These are phyloP conservation scores for Strigamia crassipes DNA, from an alignment of 2,888 invertebrate genomes.

Conservation along the genomic window DNA sequence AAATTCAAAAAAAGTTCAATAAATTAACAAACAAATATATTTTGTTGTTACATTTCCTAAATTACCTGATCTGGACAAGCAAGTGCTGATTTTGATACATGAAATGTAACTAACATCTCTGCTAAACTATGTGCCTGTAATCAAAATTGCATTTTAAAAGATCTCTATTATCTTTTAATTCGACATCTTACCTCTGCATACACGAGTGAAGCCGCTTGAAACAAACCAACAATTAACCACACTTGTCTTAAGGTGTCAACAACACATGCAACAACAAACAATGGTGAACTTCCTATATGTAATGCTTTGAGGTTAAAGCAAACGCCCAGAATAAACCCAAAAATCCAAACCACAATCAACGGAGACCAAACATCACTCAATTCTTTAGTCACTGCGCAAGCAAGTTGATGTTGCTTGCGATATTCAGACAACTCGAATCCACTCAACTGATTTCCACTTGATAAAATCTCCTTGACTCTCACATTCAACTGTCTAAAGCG, in stretches of 20 bases:
- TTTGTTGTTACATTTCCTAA: too few relatives aligned
- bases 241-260: background rate
- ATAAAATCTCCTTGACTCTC: background rate
- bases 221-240: background rate
- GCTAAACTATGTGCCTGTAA: background rate
- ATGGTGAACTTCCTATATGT: too few relatives aligned
- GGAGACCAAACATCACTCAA: background rate
- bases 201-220: background rate
- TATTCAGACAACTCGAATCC: background rate
- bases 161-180: background rate
- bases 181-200: background rate
- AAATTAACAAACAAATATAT: background rate
- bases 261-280: background rate
- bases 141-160: background rate
- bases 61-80: background rate
- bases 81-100: too few relatives aligned
- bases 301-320: background rate
- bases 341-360: background rate
- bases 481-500: background rate
- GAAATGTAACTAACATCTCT: background rate
- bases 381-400: background rate
- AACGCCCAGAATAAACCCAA: background rate
- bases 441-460: background rate
- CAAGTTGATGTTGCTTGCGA: background rate
- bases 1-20: background rate